These are phyloP conservation scores for Pantala flavescens DNA, from an alignment of 1,140 invertebrate genomes.

Conservation along the genomic window DNA sequence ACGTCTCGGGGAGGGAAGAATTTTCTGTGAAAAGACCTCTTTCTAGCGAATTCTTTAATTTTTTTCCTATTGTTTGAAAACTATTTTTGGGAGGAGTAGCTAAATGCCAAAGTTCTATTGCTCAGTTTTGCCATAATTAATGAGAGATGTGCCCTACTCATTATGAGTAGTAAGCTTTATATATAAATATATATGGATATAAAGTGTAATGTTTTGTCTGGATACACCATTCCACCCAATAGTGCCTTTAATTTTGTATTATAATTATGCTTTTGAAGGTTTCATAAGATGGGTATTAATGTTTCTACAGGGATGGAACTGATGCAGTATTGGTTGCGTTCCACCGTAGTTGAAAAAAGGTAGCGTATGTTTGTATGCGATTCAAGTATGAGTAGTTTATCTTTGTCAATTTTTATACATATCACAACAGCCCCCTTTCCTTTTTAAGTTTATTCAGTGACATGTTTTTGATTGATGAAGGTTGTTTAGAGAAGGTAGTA, in stretches of 20 bases:
- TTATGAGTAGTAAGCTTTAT: neutral
- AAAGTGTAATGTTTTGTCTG: neutral
- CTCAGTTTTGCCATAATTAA: neutral
- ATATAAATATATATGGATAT: neutral
- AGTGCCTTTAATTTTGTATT: slow-evolving; percentile 1
- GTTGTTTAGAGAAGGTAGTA: neutral
- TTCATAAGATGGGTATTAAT: too few relatives aligned
- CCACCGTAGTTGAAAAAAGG: too few relatives aligned
- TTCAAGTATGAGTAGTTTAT: neutral
- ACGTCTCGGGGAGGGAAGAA: too few relatives aligned
- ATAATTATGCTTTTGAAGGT: neutral
- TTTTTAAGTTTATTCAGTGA: neutral
- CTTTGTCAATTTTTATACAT: neutral
- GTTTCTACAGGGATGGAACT: too few relatives aligned
- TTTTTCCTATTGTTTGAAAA: too few relatives aligned
- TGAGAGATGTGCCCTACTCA: too few relatives aligned
- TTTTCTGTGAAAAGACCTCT: too few relatives aligned
- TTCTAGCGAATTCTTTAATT: too few relatives aligned
- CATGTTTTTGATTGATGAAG: neutral
- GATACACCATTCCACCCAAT: neutral
- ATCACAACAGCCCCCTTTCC: neutral
- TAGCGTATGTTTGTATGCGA: too few relatives aligned
- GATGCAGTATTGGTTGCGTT: too few relatives aligned
- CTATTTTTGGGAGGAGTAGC: neutral
- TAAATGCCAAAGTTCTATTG: slow-evolving; percentile 7